Percentiles rank a stretch among this genome's conserved stretches.
These are phyloP conservation scores for Empidonax alnorum DNA, from an alignment of 2,113 vertebrate species.

Conservation along the genomic window DNA sequence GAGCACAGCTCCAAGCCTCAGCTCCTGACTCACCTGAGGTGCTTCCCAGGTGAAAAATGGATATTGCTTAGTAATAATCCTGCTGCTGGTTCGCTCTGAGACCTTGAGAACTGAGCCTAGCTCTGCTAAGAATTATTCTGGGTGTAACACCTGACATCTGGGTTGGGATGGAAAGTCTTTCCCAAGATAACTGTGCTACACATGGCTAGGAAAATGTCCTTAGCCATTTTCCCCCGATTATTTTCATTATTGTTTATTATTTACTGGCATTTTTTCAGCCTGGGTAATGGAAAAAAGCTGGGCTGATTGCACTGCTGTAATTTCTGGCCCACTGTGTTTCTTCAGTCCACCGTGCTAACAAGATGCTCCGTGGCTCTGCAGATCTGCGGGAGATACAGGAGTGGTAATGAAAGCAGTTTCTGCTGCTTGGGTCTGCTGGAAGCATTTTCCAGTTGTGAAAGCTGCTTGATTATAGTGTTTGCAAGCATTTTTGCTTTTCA, in stretches of 20 bases:
- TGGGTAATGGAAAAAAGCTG: neutral
- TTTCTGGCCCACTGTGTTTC: neutral
- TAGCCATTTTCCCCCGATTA: neutral
- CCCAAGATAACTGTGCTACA: neutral
- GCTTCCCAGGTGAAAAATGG: neutral
- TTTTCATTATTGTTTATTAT: neutral
- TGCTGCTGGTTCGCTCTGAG: neutral
- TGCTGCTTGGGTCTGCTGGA: neutral
- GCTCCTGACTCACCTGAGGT: rapidly evolving
- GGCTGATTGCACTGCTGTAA: neutral
- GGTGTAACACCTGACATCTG: slow-evolving; percentile 5
- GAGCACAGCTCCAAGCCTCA: neutral
- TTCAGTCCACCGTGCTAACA: rapidly evolving
- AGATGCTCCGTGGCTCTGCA: neutral
- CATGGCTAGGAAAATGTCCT: neutral
- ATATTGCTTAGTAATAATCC: rapidly evolving
- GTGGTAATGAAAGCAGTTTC: neutral
- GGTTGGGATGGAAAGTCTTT: neutral
- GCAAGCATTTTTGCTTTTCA: neutral
- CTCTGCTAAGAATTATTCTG: neutral
- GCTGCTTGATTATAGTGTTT: neutral
- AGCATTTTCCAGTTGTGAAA: neutral
- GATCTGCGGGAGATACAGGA: neutral
- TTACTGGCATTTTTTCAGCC: neutral
- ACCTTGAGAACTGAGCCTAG: neutral